phyloP scores from a whole-genome alignment of 2,113 vertebrate species.

The Serinus canaria region DNA sequence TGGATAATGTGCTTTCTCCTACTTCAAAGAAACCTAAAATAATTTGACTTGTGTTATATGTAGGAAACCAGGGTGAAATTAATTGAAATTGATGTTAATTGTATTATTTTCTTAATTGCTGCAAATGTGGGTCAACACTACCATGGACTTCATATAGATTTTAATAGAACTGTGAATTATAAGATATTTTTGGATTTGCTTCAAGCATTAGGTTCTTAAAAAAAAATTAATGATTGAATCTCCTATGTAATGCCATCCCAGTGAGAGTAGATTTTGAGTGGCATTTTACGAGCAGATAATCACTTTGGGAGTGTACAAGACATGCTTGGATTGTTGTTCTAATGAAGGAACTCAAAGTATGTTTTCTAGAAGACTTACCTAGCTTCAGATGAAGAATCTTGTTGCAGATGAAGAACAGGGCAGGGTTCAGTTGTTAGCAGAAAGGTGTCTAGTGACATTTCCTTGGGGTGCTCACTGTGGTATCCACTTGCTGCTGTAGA shows the following conservation, averaged over 20 bases:
- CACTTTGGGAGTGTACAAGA: background rate
- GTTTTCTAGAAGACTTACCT: background rate
- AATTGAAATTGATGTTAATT: constrained; percentile 59
- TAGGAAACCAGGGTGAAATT: constrained; percentile 32
- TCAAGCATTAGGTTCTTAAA: background rate
- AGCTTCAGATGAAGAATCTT: background rate
- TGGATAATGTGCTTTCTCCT: background rate
- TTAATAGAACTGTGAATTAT: constrained; percentile 50
- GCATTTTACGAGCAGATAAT: background rate
- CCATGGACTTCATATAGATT: background rate
- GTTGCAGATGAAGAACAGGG: background rate
- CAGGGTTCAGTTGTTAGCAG: background rate
- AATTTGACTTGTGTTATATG: constrained; percentile 23
- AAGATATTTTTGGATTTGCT: constrained; percentile 49
- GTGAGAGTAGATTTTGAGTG: background rate
- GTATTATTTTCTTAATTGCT: constrained; percentile 53
- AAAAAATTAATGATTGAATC: background rate
- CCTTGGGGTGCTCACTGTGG: background rate
- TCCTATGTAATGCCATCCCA: background rate
- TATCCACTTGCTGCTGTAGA: background rate
- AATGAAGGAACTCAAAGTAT: background rate
- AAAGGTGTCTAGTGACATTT: background rate
- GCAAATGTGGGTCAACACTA: constrained; percentile 49
- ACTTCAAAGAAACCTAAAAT: constrained; percentile 59
- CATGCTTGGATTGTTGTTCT: background rate